Conservation (phyloP, 1,140 invertebrate species). For the Achroia grisella region DNA sequence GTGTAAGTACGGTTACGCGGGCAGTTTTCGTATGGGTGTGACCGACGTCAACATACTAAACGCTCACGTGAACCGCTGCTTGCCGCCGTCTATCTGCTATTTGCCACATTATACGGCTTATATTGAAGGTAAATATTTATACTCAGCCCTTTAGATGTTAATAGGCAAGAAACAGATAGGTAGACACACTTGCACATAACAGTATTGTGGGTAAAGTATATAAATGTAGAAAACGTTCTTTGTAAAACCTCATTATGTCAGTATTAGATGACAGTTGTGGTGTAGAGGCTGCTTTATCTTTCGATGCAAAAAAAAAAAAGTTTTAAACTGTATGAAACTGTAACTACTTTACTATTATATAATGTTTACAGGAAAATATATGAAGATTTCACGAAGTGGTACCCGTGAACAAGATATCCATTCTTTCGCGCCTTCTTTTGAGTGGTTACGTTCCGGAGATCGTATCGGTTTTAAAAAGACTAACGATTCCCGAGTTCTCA, state of each 20-base stretch:
- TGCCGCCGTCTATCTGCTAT: slow-evolving; percentile 76
- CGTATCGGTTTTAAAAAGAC: slow-evolving; percentile 79
- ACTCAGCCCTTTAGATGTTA: background rate
- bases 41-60: slow-evolving; percentile 80
- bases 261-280: too few relatives aligned
- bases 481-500: slow-evolving; percentile 75
- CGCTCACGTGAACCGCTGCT: slow-evolving; percentile 70
- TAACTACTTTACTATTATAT: background rate
- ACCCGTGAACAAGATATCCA: slow-evolving; percentile 67
- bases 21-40: slow-evolving; percentile 84
- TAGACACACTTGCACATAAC: too few relatives aligned
- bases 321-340: too few relatives aligned
- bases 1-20: slow-evolving; percentile 78
- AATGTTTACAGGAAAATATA: slow-evolving; percentile 73
- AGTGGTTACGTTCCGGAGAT: slow-evolving; percentile 85
- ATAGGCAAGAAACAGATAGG: too few relatives aligned
- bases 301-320: too few relatives aligned
- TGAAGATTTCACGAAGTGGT: slow-evolving; percentile 77
- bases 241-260: too few relatives aligned
- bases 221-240: too few relatives aligned
- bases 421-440: slow-evolving; percentile 82
- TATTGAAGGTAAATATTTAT: slow-evolving; percentile 73
- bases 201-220: too few relatives aligned
- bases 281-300: too few relatives aligned
- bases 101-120: slow-evolving; percentile 79